Base-by-base conservation (phyloP, 2,888 invertebrate species). In the Hydrotaea cyrtoneurina region DNA sequence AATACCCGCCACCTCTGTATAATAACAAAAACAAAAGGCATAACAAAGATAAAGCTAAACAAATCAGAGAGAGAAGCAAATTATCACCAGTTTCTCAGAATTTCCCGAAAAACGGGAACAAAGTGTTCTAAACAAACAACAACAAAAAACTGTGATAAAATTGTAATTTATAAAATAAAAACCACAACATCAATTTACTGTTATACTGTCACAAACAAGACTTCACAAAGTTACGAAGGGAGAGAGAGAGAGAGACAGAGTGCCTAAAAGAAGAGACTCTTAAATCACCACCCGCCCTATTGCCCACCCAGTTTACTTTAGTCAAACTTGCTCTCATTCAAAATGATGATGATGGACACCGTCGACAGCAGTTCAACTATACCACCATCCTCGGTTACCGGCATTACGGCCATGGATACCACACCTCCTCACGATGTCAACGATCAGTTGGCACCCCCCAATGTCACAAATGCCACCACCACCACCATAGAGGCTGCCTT, bases 281-380 rank as follows among this genome's bases (percentile, higher is more conserved):
- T n/a, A n/a, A n/a, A n/a, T n/a, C n/a, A n/a, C n/a, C n/a, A 4
- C 10, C 39, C 39, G 13, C 39, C 7, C 8, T 13, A 39, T 10
- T n/a, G n/a, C 39, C 39, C 31, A 31, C 31, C 39, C 39, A 39
- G 1, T 11, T 39, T 10, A 39, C 39, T 11, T n/a, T n/a, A n/a
- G 39, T 10, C 39, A 39, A 39, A 39, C 1, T 10, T 10, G 3
- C 8, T 8, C 8, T 39, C 39, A 39, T 66, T 75, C 82, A 86
- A 86, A 87, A 91, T 91, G 91, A 91, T 91, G 90, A 91, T 91
- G 91, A 90, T 91, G 91, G 91, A 91, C 87, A 89, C 89, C 82
- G 26, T 87, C 87, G 87, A 90, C n/a, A 23, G 46, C 13, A 90
- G 71, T 84, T 88, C 53, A 23, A 43, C 23, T 3, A 36, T 26